Evolutionary conservation across 2,888 invertebrate genomes (phyloP), one percentile per base, ranked within the genome.

Genomic region (Leptinotarsa rubiginosa): DNA sequence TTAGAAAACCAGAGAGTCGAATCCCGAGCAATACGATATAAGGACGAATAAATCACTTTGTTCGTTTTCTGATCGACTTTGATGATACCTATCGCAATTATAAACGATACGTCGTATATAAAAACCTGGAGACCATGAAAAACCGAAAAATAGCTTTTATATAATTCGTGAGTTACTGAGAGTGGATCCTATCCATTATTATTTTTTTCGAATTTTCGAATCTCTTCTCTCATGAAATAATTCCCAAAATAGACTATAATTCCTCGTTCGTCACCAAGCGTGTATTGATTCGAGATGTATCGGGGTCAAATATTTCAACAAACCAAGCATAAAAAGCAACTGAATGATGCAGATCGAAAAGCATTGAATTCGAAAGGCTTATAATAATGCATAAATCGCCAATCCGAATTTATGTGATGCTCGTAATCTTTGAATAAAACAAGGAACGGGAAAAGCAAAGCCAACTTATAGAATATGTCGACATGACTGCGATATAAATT

Each of bases 401-500:
- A 69, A 59, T 74, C 74, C 75, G 71, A 75, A 78, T 77, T 78
- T 79, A 79, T 78, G 78, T 72, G 72, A 72, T 75, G 65, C 71
- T 75, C 49, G 73, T 69, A 77, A 77, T 76, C 75, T 76, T 70
- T 75, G 75, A 74, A 77, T 71, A 72, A 73, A 74, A 73, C 72
- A 56, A 54, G 72, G 77, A 73, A 74, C 67, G 66, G 73, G 79
- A 77, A 75, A 77, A 77, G 75, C 52, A 75, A 76, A 77, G 75
- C 52, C 77, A 77, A 80, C 77, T 75, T 77, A 77, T 79, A 76
- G 76, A 79, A 80, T 78, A 81, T 78, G 77, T 79, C 76, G 78
- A 80, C 81, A 74, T 78, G 78, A 76, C 79, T 73, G 76, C 76
- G 76, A 80, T 78, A 81, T 82, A 81, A 83, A 83, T 83, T 83